Percentiles rank a stretch among this genome's conserved stretches.
These are phyloP conservation scores for Drosophila parabipectinata DNA, from an alignment of 1,140 invertebrate genomes.

Conservation along the genomic window DNA sequence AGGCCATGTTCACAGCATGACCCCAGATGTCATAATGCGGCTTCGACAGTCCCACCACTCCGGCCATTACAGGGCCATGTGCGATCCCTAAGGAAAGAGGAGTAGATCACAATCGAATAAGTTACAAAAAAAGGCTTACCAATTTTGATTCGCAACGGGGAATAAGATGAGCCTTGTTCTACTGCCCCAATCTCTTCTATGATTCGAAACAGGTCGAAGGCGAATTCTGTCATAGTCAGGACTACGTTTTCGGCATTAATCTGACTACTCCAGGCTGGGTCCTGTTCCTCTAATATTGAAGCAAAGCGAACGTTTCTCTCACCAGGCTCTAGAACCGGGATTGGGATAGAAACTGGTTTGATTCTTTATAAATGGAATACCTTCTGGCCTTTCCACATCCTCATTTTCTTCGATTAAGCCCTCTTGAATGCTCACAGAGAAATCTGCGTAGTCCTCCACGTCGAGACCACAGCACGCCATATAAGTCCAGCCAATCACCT, in stretches of 20 bases:
- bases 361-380: no score
- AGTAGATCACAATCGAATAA: neutral
- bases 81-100: conserved; percentile 86
- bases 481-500: conserved; percentile 95
- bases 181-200: conserved; percentile 27
- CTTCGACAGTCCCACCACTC: conserved; percentile 94
- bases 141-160: conserved; percentile 14
- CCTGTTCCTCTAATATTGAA: conserved; percentile 8
- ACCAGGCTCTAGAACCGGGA: neutral
- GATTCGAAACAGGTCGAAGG: conserved; percentile 38
- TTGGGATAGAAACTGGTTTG: neutral
- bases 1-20: conserved; percentile 96
- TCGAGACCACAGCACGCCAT: conserved; percentile 96
- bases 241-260: conserved; percentile 15
- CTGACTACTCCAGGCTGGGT: neutral
- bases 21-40: conserved; percentile 94
- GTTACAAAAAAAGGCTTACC: conserved; percentile 8
- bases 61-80: conserved; percentile 93
- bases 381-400: no score
- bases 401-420: no score
- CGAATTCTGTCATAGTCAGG: conserved; percentile 36
- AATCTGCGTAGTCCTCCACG: conserved; percentile 23
- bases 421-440: conserved; percentile 4
- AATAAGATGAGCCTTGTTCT: no score
- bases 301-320: neutral